Base-by-base conservation (phyloP, 2,113 vertebrate species). In the Python bivittatus region DNA sequence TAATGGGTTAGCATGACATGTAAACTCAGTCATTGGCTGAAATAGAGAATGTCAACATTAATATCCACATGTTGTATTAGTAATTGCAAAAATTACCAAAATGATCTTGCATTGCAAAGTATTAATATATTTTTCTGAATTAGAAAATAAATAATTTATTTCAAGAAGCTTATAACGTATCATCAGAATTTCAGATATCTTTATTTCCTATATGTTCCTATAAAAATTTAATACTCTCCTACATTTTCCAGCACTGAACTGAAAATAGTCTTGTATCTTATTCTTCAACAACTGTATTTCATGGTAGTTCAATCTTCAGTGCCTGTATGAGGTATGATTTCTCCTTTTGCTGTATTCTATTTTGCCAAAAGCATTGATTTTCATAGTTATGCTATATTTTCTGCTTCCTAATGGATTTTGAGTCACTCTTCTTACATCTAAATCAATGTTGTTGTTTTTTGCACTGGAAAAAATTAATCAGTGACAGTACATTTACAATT, bases 381-480 rank as follows among this genome's bases (percentile, higher is more conserved):
- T 97, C 90, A 96, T 93, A 93, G 95, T 93, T 88, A 84, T 91
- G 79, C 27, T 25, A 17, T 96, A 95, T 97, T 97, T 95, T 94
- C 88, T 90, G 6, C 92, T 94, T 96, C 92, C 58, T 61, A 94
- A 95, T 94, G 96, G 92, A 97, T 97, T 96, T 90, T 54, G 93
- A 42, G 93, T 64, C 17, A 53, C 10, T 92, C 29, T 86, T 93
- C 27, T 90, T 38, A 94, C 48, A 86, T 91, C 85, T 91, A 95
- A 93, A 96, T 97, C 95, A 96, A 94, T 96, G 87, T 57, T 88
- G 91, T 97, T 96, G 20, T 29, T 93, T 96, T 96, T 95, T 97
- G 85, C 96, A 60, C 88, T 96, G 96, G 25, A 93, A 92, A 79
- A 61, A 96, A 96, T 44, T 91, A 89, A 90, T 91, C 91, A 91